Evolutionary conservation across 2,888 invertebrate species (phyloP).

Genomic region (Brenthis ino): DNA sequence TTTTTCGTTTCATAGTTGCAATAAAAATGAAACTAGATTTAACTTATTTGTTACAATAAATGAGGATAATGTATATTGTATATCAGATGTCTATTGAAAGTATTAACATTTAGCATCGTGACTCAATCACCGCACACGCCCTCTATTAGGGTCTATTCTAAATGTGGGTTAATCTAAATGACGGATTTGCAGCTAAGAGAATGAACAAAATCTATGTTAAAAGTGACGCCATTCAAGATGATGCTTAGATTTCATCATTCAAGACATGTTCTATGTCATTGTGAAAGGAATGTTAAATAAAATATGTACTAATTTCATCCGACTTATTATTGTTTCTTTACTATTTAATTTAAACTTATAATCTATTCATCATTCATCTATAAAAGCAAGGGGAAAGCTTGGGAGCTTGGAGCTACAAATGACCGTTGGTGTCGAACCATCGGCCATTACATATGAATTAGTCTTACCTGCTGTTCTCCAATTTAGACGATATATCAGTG

Average conservation of each 20-base stretch:
- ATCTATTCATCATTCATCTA: background rate
- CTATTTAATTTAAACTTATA: background rate
- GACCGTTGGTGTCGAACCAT: constrained; percentile 22
- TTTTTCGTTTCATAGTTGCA: constrained; percentile 4
- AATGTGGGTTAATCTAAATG: constrained; percentile 15
- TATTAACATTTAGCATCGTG: background rate
- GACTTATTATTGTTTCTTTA: background rate
- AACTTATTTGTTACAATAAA: background rate
- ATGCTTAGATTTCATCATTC: constrained; percentile 17
- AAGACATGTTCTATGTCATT: constrained; percentile 35
- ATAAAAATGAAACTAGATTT: background rate
- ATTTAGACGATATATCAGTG: constrained; percentile 74
- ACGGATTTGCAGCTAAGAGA: constrained; percentile 1
- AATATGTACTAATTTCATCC: background rate
- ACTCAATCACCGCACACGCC: constrained; percentile 57
- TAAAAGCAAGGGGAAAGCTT: constrained; percentile 22
- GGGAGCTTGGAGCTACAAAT: background rate
- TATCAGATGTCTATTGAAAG: too few relatives aligned
- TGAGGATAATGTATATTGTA: too few relatives aligned
- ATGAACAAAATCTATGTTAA: constrained; percentile 5
- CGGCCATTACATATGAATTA: constrained; percentile 32
- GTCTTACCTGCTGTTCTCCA: constrained; percentile 81
- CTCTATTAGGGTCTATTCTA: constrained; percentile 53
- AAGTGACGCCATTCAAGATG: constrained; percentile 6
- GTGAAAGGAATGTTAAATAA: constrained; percentile 46